A percentile compares a stretch with the other conserved stretches of the same genome.
phyloP scores from a whole-genome alignment of 2,113 vertebrate genomes.

The Xiphophorus maculatus region DNA sequence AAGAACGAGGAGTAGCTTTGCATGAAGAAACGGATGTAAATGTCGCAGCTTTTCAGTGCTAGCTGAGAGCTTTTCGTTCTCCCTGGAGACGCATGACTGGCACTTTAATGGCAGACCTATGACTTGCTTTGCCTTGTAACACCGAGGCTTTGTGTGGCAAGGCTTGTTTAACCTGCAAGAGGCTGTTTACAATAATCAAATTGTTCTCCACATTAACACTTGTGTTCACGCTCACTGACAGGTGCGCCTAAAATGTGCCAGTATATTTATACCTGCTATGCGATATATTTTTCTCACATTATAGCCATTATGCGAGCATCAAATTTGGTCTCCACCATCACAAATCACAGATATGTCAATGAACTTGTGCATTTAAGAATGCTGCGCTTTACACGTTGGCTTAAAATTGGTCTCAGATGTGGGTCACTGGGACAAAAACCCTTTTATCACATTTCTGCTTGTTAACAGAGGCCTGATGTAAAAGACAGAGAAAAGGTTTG shows the following conservation, averaged over 20 bases:
- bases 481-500: slow-evolving; percentile 43
- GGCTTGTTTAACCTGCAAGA: slow-evolving; percentile 44
- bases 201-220: slow-evolving; percentile 5
- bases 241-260: not conserved
- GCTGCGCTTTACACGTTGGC: not conserved
- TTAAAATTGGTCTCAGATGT: slow-evolving; percentile 25
- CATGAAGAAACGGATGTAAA: not conserved
- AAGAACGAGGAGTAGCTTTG: not conserved
- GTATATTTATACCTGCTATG: not conserved
- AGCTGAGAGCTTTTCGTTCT: slow-evolving; percentile 12
- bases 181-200: slow-evolving; percentile 38
- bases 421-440: slow-evolving; percentile 62
- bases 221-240: not conserved
- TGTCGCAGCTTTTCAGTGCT: slow-evolving; percentile 12
- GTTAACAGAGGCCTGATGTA: slow-evolving; percentile 49
- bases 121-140: slow-evolving; percentile 18
- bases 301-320: not conserved
- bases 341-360: not conserved
- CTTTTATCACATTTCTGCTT: slow-evolving; percentile 47
- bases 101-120: slow-evolving; percentile 4
- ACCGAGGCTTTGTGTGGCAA: slow-evolving; percentile 2
- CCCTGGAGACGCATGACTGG: slow-evolving; percentile 2
- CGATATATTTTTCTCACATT: too few species aligned
- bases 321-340: slow-evolving; percentile 11
- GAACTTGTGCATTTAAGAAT: not conserved